A percentile compares a stretch with the other conserved stretches of the same genome.
phyloP scores from a whole-genome alignment of 1,140 invertebrate species.

The Augochlora pura region DNA sequence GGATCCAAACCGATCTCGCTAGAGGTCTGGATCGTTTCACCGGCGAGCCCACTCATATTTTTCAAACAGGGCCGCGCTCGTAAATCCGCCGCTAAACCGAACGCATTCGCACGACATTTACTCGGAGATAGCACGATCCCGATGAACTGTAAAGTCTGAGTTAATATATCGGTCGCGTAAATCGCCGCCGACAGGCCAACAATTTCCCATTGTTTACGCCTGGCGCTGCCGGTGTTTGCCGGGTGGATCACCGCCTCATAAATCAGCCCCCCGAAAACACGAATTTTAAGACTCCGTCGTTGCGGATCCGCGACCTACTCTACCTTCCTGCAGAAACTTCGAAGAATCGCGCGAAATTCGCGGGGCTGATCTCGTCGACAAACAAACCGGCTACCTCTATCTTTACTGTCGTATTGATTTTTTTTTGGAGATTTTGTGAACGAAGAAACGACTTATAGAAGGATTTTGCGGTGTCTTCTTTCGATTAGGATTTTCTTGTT shows the following conservation, averaged over 20 bases:
- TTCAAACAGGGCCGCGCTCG: conserved; percentile 1
- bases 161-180: conserved; percentile 2
- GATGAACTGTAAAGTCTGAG: conserved; percentile 8
- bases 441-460: no score
- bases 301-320: no score
- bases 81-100: conserved; percentile 3
- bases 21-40: neutral
- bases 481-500: no score
- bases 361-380: neutral
- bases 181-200: conserved; percentile 1
- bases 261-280: neutral
- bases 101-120: conserved; percentile 1
- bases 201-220: conserved; percentile 15
- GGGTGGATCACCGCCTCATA: neutral
- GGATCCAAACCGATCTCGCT: neutral
- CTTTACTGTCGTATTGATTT: no score
- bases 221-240: neutral
- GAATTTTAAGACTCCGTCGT: neutral
- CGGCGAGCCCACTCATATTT: conserved; percentile 3
- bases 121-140: neutral
- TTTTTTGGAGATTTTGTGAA: no score
- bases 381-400: neutral
- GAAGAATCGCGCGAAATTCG: neutral
- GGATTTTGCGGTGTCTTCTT: no score
- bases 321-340: neutral